Base-by-base conservation (phyloP, 2,888 invertebrate species). In the Hirudinaria manillensis region DNA sequence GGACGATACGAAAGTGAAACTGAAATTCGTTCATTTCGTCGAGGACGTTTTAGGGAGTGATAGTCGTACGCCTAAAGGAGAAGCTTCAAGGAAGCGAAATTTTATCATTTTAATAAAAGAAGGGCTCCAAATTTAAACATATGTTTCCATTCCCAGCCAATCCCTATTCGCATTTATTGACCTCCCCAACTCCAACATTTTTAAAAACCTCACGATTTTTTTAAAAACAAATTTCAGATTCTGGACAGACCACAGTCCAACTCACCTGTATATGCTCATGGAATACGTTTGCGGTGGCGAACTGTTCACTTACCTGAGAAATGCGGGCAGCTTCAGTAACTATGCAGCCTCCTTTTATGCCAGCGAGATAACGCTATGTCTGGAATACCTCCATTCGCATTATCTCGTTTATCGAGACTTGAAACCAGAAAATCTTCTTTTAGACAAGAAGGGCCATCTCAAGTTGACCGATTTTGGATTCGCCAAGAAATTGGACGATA, bases 391-490 rank as follows among this genome's bases (percentile, higher is more conserved):
- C 65, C 97, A 98, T 87, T 89, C 91, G 55, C 89, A 92, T 80
- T 78, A 79, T 65, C 84, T 85, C 72, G 83, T 85, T 67, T 85
- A 85, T 80, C 66, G 85, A 76, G 85, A 85, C 80, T 79, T 85
- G 38, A 85, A 85, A 78, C 85, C 85, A 0, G 98, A 98, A 85
- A 98, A 98, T 85, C 87, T 98, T 75, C 88, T 98, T 29, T 88
- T 98, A 72, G 96, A 95, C 82, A 89, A 89, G 79, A 93, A 94
- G 81, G 98, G 98, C 0, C 97, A 98, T 85, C 87, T 98, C 82
- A 97, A 96, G 87, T 93, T 98, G 81, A 97, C 96, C 13, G 98
- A 98, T 85, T 98, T 98, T 84, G 97, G 98, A 19, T 98, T 98
- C 85, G 95, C 97, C 67, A 98, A 98, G 86, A 92, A 93, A 82